phyloP scores from a whole-genome alignment of 2,797 vertebrate species.

The Gastrophryne carolinensis region DNA sequence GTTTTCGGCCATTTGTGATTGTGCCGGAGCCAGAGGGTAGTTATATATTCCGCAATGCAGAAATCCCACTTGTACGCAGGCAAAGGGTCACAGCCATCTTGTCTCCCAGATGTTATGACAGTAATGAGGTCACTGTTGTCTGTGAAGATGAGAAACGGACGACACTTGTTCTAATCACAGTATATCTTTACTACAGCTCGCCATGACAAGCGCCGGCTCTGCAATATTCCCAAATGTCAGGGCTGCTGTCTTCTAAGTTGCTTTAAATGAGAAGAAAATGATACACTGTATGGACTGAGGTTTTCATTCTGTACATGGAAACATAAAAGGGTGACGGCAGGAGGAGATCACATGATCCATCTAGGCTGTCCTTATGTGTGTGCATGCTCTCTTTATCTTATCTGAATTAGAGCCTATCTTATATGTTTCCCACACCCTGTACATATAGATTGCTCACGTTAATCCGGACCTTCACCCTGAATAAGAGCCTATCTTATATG shows the following conservation, averaged over 20 bases:
- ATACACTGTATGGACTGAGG: no score
- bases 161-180: conserved; percentile 24
- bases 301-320: no score
- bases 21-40: background rate
- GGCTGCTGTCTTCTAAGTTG: background rate
- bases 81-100: conserved; percentile 10
- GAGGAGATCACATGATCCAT: no score
- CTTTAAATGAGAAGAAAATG: no score
- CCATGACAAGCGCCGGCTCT: background rate
- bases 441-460: no score
- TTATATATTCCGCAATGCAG: conserved; percentile 39
- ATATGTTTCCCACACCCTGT: no score
- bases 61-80: background rate
- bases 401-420: no score
- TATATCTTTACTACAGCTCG: background rate
- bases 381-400: no score
- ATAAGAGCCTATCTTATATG: no score
- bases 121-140: conserved; percentile 43
- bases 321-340: no score
- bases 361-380: no score
- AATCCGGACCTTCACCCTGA: no score
- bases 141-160: conserved; percentile 2
- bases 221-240: background rate
- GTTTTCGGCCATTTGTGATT: conserved; percentile 23
- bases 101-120: conserved; percentile 34